These are phyloP conservation scores for Tokudaia muenninki DNA, from an alignment of 2,797 vertebrate species.

Conservation along the genomic window DNA sequence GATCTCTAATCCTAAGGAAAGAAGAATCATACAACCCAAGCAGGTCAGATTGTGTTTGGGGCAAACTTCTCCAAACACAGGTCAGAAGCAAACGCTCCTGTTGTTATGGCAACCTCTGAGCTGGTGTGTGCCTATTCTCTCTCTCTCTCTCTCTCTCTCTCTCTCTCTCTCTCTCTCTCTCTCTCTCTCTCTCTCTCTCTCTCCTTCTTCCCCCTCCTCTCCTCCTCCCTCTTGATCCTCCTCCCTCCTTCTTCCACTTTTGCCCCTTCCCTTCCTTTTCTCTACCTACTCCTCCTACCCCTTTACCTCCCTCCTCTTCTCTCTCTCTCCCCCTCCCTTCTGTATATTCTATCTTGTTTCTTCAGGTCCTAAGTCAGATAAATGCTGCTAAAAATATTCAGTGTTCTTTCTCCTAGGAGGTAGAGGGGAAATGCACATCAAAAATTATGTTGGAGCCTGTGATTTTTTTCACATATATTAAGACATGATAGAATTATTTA, in stretches of 20 bases:
- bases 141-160: neutral
- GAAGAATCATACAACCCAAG: slow-evolving; percentile 47
- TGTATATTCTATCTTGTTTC: slow-evolving; percentile 71
- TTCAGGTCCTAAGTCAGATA: slow-evolving; percentile 70
- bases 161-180: neutral
- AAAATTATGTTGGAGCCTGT: slow-evolving; percentile 82
- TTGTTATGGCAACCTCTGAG: slow-evolving; percentile 75
- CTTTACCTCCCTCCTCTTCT: too few species aligned
- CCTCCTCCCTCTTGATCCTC: neutral
- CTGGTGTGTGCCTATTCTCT: neutral
- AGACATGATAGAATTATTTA: slow-evolving; percentile 90
- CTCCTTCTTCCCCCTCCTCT: rapidly evolving
- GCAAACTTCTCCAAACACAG: slow-evolving; percentile 67
- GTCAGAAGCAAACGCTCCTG: slow-evolving; percentile 71
- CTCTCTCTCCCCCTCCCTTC: neutral
- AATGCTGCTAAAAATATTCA: slow-evolving; percentile 65
- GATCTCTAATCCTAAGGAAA: slow-evolving; percentile 69
- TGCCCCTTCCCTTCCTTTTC: too few species aligned
- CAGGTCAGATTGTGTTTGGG: slow-evolving; percentile 69
- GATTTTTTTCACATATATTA: slow-evolving; percentile 86
- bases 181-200: neutral
- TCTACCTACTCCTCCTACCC: too few species aligned
- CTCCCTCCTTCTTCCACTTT: too few species aligned
- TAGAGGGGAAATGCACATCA: slow-evolving; percentile 82
- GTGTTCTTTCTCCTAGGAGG: slow-evolving; percentile 74